phyloP scores from a whole-genome alignment of 2,888 invertebrate genomes.

The Tipula vernalis region DNA sequence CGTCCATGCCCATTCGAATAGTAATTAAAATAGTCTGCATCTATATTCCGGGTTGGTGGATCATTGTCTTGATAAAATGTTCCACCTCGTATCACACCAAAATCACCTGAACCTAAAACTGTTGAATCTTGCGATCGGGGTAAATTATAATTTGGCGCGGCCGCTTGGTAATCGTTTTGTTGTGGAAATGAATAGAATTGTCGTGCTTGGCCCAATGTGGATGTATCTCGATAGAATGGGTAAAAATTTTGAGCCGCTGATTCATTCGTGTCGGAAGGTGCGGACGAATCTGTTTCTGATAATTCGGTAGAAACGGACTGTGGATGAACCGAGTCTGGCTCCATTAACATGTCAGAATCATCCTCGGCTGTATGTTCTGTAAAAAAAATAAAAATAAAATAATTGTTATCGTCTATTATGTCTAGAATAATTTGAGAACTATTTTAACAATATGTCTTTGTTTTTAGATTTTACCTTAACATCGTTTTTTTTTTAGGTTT shows the following conservation, averaged over 20 bases:
- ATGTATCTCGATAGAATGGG: slow-evolving; percentile 52
- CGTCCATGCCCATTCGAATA: slow-evolving; percentile 61
- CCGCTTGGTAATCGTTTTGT: slow-evolving; percentile 29
- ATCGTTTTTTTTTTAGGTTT: not conserved
- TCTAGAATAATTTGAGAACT: not conserved
- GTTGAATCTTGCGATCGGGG: slow-evolving; percentile 42
- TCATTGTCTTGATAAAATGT: slow-evolving; percentile 71
- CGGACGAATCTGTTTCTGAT: not conserved
- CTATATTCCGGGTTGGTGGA: slow-evolving; percentile 41
- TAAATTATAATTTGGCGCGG: slow-evolving; percentile 40
- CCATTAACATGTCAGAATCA: slow-evolving; percentile 36
- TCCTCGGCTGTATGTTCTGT: slow-evolving; percentile 30
- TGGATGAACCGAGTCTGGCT: slow-evolving; percentile 32
- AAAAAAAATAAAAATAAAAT: slow-evolving; percentile 13
- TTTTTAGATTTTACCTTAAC: not conserved
- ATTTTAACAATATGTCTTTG: not conserved
- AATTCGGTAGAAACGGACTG: slow-evolving; percentile 15
- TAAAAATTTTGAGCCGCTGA: slow-evolving; percentile 59
- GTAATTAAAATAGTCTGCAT: slow-evolving; percentile 43
- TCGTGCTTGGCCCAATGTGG: slow-evolving; percentile 47
- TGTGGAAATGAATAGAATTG: slow-evolving; percentile 46
- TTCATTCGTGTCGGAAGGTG: slow-evolving; percentile 23
- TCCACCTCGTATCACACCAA: slow-evolving; percentile 74
- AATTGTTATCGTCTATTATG: not conserved
- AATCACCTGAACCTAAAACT: slow-evolving; percentile 71